Percentiles rank a stretch among this genome's conserved stretches.
phyloP scores from a whole-genome alignment of 1,140 invertebrate species.

The Dendroctonus valens region DNA sequence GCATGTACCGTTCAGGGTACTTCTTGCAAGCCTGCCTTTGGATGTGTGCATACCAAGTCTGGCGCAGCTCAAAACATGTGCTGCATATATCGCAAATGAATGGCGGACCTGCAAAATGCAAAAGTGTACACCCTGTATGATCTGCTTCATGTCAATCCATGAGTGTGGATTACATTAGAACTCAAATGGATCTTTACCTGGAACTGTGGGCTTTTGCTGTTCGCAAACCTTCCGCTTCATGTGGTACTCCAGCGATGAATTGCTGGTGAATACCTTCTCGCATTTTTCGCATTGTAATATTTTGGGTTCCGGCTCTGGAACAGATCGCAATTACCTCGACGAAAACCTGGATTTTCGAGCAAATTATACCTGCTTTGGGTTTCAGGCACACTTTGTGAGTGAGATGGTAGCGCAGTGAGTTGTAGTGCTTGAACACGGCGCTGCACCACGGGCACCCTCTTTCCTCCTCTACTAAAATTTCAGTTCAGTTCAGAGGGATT shows the following conservation, averaged over 20 bases:
- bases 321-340: too few relatives aligned
- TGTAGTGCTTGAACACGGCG: constrained; percentile 20
- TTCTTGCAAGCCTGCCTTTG: constrained; percentile 30
- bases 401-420: constrained; percentile 27
- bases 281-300: constrained; percentile 29
- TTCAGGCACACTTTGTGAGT: constrained; percentile 25
- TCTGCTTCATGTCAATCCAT: background rate
- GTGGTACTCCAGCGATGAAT: constrained; percentile 29
- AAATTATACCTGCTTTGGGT: constrained; percentile 18
- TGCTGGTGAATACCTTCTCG: constrained; percentile 32
- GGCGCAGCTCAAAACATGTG: constrained; percentile 26
- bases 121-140: too few relatives aligned
- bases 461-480: constrained; percentile 20
- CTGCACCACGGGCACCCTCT: constrained; percentile 16
- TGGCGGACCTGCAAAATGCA: constrained; percentile 19
- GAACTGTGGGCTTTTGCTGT: constrained; percentile 9
- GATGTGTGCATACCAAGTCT: constrained; percentile 31
- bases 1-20: constrained; percentile 29
- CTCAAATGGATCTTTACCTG: constrained; percentile 6
- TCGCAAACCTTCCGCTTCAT: constrained; percentile 29
- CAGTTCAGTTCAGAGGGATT: background rate
- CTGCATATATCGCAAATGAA: constrained; percentile 29
- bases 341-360: too few relatives aligned
- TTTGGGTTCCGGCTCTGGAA: constrained; percentile 18
- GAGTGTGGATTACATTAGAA: background rate